phyloP scores from a whole-genome alignment of 2,113 vertebrate species.

The Heptranchias perlo region DNA sequence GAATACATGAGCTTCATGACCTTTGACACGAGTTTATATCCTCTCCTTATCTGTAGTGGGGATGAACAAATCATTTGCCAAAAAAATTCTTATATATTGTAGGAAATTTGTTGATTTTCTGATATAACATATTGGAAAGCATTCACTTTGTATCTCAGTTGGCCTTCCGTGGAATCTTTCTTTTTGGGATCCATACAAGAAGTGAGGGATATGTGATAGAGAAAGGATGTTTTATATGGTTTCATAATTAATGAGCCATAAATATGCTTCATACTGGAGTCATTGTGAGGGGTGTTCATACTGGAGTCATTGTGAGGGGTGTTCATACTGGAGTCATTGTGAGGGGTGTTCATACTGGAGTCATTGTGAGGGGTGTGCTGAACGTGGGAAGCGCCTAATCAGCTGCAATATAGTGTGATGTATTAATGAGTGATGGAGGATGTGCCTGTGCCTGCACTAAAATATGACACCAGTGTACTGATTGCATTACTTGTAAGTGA shows the following conservation, averaged over 20 bases:
- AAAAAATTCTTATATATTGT: no score
- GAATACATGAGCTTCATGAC: neutral
- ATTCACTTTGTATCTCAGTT: neutral
- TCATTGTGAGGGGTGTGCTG: no score
- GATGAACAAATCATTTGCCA: neutral
- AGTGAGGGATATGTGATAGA: neutral
- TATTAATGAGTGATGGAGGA: neutral
- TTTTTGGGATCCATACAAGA: neutral
- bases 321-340: no score
- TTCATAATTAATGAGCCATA: neutral
- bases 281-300: no score
- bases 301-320: no score
- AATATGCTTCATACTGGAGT: no score
- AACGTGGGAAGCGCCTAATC: neutral
- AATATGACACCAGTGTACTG: neutral
- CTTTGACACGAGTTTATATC: no score
- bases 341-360: no score
- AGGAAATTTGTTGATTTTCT: neutral
- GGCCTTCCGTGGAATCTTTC: neutral
- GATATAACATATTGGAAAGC: neutral
- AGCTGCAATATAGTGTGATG: neutral
- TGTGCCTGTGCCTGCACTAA: neutral
- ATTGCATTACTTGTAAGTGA: neutral
- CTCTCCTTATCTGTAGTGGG: no score
- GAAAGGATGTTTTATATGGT: neutral